Evolutionary conservation across 2,888 invertebrate genomes (phyloP), one percentile per base, ranked within the genome.

Genomic region (Perizoma affinitatum): DNA sequence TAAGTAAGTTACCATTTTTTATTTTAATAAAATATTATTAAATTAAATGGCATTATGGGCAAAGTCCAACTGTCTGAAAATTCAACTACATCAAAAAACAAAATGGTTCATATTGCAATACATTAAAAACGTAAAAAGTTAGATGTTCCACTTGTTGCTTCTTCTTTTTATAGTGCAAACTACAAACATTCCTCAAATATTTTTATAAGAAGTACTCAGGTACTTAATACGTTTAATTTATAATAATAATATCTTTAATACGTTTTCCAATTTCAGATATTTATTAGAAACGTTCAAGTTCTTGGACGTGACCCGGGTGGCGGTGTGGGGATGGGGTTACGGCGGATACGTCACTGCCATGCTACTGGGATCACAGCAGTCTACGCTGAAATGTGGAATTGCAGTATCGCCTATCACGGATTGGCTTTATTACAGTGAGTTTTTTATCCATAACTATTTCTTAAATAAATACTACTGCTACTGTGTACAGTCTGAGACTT

Each of bases 251-350:
- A 55, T 4, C 60, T 36, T 22, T 22, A 22, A 22, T 22, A 22
- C 22, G 22, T 22, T 22, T 22, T 22, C 1, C 33, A 9, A 7
- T 82, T 82, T 6, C 88, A 96, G 96, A 86, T 94, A 96, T 90
- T 94, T 98, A 74, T 92, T 97, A 82, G 95, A 97, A 61, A 96
- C 95, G 50, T 94, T 96, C 74, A 95, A 95, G 79, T 98, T 95
- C 89, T 94, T 98, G 79, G 97, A 98, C 87, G 95, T 96, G 77
- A 95, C 96, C 4, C 94, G 97, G 62, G 96, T 98, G 48, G 98
- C 97, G 6, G 96, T 99, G 59, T 98, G 98, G 98, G 98, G 98
- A 46, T 98, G 98, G 98, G 98, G 98, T 10, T 98, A 98, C 87
- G 98, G 97, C 6, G 98, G 98, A 6, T 98, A 98, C 87, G 97